Evolutionary conservation across 2,113 vertebrate genomes (phyloP).

Genomic region (Theropithecus gelada): DNA sequence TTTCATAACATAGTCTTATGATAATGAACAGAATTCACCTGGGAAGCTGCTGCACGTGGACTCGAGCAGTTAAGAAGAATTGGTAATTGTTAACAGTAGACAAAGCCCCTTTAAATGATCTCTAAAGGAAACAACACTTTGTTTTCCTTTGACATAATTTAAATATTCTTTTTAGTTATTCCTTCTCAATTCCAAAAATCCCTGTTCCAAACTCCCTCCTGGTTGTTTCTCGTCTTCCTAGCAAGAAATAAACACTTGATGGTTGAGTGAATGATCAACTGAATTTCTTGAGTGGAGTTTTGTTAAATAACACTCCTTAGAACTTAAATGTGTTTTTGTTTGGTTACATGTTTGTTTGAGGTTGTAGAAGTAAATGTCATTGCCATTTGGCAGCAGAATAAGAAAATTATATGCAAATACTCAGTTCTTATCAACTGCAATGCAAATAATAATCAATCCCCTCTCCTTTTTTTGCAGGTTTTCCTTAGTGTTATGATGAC

Average conservation of each 20-base stretch:
- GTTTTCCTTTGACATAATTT: not conserved
- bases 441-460: not conserved
- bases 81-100: accelerated
- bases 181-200: not conserved
- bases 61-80: accelerated
- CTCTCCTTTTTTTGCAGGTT: not conserved
- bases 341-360: not conserved
- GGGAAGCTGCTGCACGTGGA: accelerated
- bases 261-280: not conserved
- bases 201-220: not conserved
- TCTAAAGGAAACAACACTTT: not conserved
- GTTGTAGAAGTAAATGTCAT: not conserved
- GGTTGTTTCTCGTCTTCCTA: not conserved
- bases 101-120: not conserved
- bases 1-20: not conserved
- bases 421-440: not conserved
- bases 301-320: not conserved
- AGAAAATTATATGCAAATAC: not conserved
- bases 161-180: not conserved
- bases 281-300: not conserved
- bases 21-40: too few relatives aligned
- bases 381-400: not conserved
- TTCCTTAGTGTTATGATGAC: not conserved
- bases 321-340: not conserved
- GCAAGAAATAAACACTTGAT: not conserved